Conservation (phyloP, 37 sponge, comb jelly and placozoan genomes). For the Beroe forskalii region DNA sequence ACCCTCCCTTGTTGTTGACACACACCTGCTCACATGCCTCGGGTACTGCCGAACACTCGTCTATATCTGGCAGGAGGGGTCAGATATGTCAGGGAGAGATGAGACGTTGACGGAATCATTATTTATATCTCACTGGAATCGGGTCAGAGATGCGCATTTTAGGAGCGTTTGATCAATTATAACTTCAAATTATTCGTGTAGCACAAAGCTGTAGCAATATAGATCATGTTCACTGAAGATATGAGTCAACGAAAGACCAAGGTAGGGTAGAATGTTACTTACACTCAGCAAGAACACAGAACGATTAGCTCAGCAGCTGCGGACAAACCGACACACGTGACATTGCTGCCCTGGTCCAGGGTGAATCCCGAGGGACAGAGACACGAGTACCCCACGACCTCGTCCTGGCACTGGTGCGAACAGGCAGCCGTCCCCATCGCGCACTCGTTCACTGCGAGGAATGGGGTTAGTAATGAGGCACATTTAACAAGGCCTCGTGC, state of each 20-base stretch:
- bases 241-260: too few species aligned
- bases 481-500: too few species aligned
- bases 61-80: background rate
- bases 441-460: constrained; percentile 47
- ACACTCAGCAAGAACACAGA: background rate
- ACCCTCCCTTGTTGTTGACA: constrained; percentile 55
- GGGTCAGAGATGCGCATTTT: too few species aligned
- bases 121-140: too few species aligned
- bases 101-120: too few species aligned
- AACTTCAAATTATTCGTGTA: too few species aligned
- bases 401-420: constrained; percentile 6
- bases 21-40: constrained; percentile 28
- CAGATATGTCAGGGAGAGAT: too few species aligned
- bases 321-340: constrained; percentile 39
- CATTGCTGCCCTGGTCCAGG: background rate
- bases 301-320: background rate
- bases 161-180: too few species aligned
- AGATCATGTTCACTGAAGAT: too few species aligned
- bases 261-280: too few species aligned
- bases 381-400: constrained; percentile 12
- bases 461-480: too few species aligned
- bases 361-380: constrained; percentile 41
- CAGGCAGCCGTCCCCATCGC: constrained; percentile 8
- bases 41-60: constrained; percentile 17
- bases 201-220: too few species aligned